Evolutionary conservation across 2,888 invertebrate genomes (phyloP), one percentile per base, ranked within the genome.

Genomic region (Tyria jacobaeae): DNA sequence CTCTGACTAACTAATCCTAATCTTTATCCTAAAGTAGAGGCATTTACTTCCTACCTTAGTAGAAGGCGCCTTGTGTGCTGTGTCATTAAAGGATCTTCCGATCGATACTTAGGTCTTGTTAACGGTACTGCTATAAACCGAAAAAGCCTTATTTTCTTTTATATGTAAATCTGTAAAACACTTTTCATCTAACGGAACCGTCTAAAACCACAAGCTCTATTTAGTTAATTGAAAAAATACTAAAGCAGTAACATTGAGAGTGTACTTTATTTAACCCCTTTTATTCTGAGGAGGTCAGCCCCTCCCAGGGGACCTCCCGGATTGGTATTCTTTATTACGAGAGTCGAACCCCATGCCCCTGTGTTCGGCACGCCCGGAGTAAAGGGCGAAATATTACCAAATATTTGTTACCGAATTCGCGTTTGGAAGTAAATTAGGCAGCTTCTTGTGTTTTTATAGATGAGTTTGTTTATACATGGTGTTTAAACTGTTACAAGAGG

Each of bases 271-370:
- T 65, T 78, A 66, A 76, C 88, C 90, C 89, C 86, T 86, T 86
- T 64, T 48, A 64, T 57, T 76, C 78, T 68, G 79, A 82, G 87
- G 84, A 83, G 87, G 88, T 87, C 85, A 84, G 82, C 80, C 78
- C 76, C 76, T 84, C 84, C 86, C 87, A 39, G 35, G 87, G 83
- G 87, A 80, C 63, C 51, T 57, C 72, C 76, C 75, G 76, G 82
- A 82, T 84, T 84, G 86, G 86, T 84, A 89, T 90, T 87, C 89
- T 89, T 88, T 89, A 87, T 87, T 87, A 84, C 82, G 82, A 80
- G 75, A 77, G 66, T 71, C 73, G 74, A 73, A 66, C 77, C 79
- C 78, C 60, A 64, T 68, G 70, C 78, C 75, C 76, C 82, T 84
- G 85, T 83, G 86, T 85, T 86, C 83, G 85, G 78, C 80, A 80